Evolutionary conservation across 2,888 invertebrate genomes (phyloP), one percentile per base, ranked within the genome.

Genomic region (Acrobasis consociella): DNA sequence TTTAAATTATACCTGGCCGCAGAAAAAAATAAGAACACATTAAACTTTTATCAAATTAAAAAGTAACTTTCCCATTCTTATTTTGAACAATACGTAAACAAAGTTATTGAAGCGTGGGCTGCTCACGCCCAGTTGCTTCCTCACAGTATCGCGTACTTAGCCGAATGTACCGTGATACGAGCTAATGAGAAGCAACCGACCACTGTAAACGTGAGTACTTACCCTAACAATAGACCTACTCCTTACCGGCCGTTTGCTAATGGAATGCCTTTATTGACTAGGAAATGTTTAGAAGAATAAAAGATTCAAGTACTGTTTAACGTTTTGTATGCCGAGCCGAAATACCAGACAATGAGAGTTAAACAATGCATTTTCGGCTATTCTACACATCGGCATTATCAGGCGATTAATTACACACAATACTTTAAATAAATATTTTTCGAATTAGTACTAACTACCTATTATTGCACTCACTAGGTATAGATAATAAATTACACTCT

Each of bases 161-260:
- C 39, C 39, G 55, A 55, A 39, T 55, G 55, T 55, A 55, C 55
- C 39, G 55, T 55, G 55, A 53, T 39, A 55, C n/a, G 55, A 38
- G 16, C 55, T 55, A 55, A 55, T 55, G 55, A 55, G 55, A 13
- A 39, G 39, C 38, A 39, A 39, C 38, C 39, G 55, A 31, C 31
- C 31, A 31, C 31, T 7, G 37, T 39, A 16, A 39, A 16, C 15
- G 15, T 16, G 15, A 11, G 55, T 37, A 55, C 55, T 55, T 55
- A 16, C 37, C 16, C 37, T 16, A 39, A 55, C 55, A 55, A 55
- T 55, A 55, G 38, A 55, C 39, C 11, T 39, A 16, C 16, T 55
- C 16, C 15, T 38, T 55, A 55, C 39, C 16, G 9, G 0, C 38
- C 39, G 38, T 10, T 55, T 11, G 38, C 39, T 55, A 55, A 55